Evolutionary conservation across 2,113 vertebrate genomes (phyloP), one percentile per base, ranked within the genome.

Genomic region (Octodon degus): DNA sequence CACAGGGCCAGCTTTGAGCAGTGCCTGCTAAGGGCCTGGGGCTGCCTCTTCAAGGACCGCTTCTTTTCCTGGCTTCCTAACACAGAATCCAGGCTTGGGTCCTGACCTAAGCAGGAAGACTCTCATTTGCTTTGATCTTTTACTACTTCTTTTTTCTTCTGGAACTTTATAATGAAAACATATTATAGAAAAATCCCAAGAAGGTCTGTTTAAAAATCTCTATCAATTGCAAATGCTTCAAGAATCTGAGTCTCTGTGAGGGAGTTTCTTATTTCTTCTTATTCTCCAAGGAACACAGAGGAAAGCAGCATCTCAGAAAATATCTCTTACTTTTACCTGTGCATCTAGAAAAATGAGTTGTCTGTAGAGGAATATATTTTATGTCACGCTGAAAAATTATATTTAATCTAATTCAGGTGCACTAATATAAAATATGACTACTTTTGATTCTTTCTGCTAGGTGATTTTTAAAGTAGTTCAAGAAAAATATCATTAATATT

Each of bases 281-380:
- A n/a, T 55, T 90, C 70, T 95, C 9, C 0, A 70, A 82, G 65
- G 32, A 76, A 80, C 37, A 85, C 24, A 84, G 40, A 70, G 8
- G 20, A 88, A 96, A 92, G 5, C 50, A 7, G 50, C 47, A 92
- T 79, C 37, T 92, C 84, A 89, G 74, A 93, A 91, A 96, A 77
- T 83, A 94, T 50, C 43, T 60, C 86, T 96, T 62, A 63, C 72
- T 94, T 91, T 89, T 40, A 40, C 62, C 58, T 84, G 50, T 74
- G 13, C 89, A 30, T 95, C 53, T 89, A 96, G 77, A 94, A 90
- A 97, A 97, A 83, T 80, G 55, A 94, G 43, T 40, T 96, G 11
- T 74, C 50, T 77, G 0, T n/a, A 76, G 43, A 96, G 68, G 27
- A 95, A 87, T 96, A 81, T 7, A 96, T 88, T 93, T 50, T 83